phyloP scores from a whole-genome alignment of 2,797 vertebrate species.

The Gallinago stenura region DNA sequence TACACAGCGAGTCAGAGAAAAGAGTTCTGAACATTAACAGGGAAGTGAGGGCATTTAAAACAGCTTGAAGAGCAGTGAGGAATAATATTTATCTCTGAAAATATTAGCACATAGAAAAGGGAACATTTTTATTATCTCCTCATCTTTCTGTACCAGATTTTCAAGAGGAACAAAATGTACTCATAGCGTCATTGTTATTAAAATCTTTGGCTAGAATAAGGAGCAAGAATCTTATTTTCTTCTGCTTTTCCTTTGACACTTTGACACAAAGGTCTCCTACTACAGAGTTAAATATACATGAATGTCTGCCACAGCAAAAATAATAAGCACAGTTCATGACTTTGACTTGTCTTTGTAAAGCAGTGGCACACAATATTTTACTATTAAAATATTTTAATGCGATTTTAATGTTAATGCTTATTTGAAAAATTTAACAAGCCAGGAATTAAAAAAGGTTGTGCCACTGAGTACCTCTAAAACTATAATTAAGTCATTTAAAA shows the following conservation, averaged over 20 bases:
- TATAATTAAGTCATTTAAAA: background rate
- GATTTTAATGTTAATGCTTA: background rate
- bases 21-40: background rate
- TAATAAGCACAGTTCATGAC: background rate
- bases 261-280: background rate
- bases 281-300: background rate
- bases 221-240: background rate
- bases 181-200: background rate
- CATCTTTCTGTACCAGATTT: background rate
- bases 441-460: background rate
- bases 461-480: background rate
- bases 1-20: background rate
- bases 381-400: background rate
- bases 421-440: background rate
- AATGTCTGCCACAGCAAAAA: background rate
- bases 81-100: background rate
- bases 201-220: background rate
- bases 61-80: background rate
- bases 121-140: background rate
- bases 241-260: slow-evolving; percentile 5
- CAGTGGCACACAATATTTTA: background rate
- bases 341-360: background rate
- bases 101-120: background rate
- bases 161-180: slow-evolving; percentile 8
- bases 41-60: background rate